Conservation (phyloP, 2,113 vertebrate species). For the Probosciger aterrimus region DNA sequence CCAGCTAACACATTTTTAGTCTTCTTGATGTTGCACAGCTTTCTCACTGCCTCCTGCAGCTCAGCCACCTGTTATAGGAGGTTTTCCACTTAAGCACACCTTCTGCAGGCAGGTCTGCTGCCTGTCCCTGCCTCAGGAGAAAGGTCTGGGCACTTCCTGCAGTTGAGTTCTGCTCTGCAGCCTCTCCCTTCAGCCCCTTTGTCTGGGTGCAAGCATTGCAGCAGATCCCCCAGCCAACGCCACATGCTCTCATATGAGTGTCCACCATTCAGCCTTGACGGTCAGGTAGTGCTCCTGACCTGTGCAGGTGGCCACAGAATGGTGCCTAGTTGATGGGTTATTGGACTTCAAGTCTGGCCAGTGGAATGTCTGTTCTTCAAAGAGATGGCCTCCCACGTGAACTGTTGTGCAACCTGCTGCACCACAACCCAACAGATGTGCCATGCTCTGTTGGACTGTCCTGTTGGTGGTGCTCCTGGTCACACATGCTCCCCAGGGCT, state of each 20-base stretch:
- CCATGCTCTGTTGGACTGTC: not conserved
- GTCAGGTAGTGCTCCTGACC: not conserved
- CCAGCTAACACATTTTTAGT: no score
- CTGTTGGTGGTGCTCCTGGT: not conserved
- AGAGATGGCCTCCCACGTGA: not conserved
- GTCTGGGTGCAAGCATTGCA: no score
- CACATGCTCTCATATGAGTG: not conserved
- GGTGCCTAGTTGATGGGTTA: not conserved
- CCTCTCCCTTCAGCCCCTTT: not conserved
- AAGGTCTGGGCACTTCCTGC: not conserved
- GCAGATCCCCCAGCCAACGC: not conserved
- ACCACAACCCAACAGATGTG: not conserved
- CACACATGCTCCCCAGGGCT: not conserved
- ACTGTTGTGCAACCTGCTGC: accelerated
- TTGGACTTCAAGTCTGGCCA: not conserved
- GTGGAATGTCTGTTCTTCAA: not conserved
- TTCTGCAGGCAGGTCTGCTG: no score
- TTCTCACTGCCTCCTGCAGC: not conserved
- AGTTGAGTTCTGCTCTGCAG: not conserved
- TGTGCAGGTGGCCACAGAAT: not conserved
- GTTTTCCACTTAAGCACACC: not conserved
- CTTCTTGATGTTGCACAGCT: not conserved
- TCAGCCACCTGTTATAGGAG: not conserved
- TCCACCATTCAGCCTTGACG: not conserved
- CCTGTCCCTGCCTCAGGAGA: no score